Evolutionary conservation across 2,797 vertebrate species (phyloP).

Genomic region (Sardinella longiceps): DNA sequence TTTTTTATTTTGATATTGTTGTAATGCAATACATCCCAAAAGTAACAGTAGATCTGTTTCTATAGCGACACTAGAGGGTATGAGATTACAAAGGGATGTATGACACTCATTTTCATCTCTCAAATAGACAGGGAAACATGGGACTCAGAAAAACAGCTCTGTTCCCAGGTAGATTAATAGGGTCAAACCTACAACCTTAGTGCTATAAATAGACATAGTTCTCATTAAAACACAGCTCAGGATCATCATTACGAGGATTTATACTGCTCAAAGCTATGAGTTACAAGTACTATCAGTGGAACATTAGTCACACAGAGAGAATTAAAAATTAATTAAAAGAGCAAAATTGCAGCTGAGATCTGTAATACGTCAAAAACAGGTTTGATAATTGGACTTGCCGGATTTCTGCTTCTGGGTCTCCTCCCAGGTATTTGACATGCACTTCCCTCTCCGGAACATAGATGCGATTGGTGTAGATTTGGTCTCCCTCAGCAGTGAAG

Average conservation of each 20-base stretch:
- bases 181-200: not conserved
- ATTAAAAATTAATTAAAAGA: not conserved
- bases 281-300: not conserved
- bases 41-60: too few relatives aligned
- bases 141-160: not conserved
- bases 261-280: not conserved
- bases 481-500: conserved; percentile 72
- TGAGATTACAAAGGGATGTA: not conserved
- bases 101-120: not conserved
- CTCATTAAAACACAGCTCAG: not conserved
- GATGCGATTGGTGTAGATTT: conserved; percentile 70
- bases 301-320: not conserved
- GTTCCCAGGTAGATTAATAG: not conserved
- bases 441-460: conserved; percentile 66
- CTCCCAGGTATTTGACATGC: conserved; percentile 66
- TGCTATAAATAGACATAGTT: not conserved
- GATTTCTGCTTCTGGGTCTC: conserved; percentile 65
- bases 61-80: not conserved
- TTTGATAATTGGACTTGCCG: conserved; percentile 37
- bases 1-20: too few relatives aligned
- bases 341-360: not conserved
- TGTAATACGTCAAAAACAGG: not conserved
- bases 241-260: not conserved
- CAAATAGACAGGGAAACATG: not conserved
- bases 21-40: too few relatives aligned